Base-by-base conservation (phyloP, 1,140 invertebrate species). In the Drosophila kikkawai region DNA sequence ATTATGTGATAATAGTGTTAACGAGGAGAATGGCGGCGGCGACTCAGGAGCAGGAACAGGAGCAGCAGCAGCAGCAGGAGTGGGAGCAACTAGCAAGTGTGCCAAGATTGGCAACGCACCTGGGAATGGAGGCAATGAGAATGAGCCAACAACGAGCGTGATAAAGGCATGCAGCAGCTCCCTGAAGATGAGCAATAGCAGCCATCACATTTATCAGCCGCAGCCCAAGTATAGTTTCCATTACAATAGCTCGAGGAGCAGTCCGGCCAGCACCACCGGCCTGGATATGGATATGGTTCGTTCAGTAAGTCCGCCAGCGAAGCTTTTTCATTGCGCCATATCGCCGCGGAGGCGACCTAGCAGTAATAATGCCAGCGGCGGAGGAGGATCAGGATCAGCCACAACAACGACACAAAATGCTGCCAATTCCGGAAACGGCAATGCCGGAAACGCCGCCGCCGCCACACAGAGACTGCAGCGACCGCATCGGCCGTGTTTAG, bases 401-500 rank as follows among this genome's bases (percentile, higher is more conserved):
- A 57, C 67, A 34, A 78, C 65, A 61, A 61, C 57, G 34, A 82
- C 51, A 61, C 77, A 71, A 22, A 66, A 51, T 63, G 63, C 63
- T 64, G 74, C 66, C 71, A 82, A 82, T 63, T 80, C 73, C 59
- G 53, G 36, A 11, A 56, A 39, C 13, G 53, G 36, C 22, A 55
- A 39, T 55, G 66, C 58, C 34, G 66, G 66, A 66, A 70, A 78
- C 48, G 79, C 66, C 56, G 58, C 58, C 17, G 82, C 83, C 66
- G 94, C 93, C 93, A 95, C 94, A 90, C 95, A 73, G 94, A 95
- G 94, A 88, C 95, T 94, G 66, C 94, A 95, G 83, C 93, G 94
- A 79, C 94, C 95, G 71, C 96, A 96, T 88, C 95, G 97, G 92
- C 97, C 97, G 75, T 97, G 97, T 93, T 95, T 98, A 91, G 97